Percentiles rank a stretch among this genome's conserved stretches.
Conservation (phyloP, 2,113 vertebrate species). For the Cryptomyrus ogoouensis region DNA sequence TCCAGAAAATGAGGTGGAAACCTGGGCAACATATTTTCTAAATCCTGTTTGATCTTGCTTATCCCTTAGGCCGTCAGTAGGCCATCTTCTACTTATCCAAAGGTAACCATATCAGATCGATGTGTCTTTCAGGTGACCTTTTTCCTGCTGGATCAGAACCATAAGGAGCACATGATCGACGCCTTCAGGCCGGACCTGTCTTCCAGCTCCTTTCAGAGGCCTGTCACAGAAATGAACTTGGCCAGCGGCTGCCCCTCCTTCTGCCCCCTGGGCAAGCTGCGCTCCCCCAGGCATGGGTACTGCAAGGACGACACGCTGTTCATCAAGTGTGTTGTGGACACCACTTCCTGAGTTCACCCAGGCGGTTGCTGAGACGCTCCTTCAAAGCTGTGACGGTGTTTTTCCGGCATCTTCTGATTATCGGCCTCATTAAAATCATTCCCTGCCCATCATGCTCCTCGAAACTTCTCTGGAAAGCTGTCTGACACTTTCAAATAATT, state of each 20-base stretch:
- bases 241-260: constrained; percentile 70
- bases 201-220: constrained; percentile 67
- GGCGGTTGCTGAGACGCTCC: not conserved
- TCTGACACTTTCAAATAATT: not conserved
- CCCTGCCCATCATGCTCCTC: too few species aligned
- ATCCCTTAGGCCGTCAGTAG: not conserved
- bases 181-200: constrained; percentile 62
- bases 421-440: not conserved
- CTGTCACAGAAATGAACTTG: constrained; percentile 63
- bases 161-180: constrained; percentile 61
- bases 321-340: constrained; percentile 67
- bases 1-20: not conserved
- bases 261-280: constrained; percentile 59
- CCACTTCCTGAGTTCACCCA: constrained; percentile 27
- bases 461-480: not conserved
- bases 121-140: constrained; percentile 62
- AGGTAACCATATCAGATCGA: not conserved
- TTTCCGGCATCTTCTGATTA: not conserved
- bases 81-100: not conserved
- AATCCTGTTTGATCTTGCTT: not conserved
- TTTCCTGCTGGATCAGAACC: constrained; percentile 69
- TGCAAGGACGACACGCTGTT: constrained; percentile 70
- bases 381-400: not conserved
- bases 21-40: not conserved
- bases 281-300: constrained; percentile 57